A percentile compares a stretch with the other conserved stretches of the same genome.
phyloP scores from a whole-genome alignment of 2,888 invertebrate species.

The Leptopilina myrica region DNA sequence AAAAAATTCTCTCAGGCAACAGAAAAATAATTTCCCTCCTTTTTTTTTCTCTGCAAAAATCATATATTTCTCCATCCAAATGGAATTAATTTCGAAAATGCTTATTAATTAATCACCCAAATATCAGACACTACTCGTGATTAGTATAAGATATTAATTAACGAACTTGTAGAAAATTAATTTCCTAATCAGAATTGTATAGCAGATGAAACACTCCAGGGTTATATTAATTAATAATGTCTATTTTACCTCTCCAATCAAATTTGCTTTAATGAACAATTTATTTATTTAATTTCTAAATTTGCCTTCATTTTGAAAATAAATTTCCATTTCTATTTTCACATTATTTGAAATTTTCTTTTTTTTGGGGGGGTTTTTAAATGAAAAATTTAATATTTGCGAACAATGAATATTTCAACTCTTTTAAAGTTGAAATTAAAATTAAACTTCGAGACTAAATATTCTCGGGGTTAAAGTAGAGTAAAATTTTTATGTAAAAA shows the following conservation, averaged over 20 bases:
- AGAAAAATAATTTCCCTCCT: too few species aligned
- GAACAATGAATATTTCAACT: too few species aligned
- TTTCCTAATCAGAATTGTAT: constrained; percentile 20
- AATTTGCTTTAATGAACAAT: not conserved
- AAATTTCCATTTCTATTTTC: too few species aligned
- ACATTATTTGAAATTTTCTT: too few species aligned
- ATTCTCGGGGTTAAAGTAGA: not conserved
- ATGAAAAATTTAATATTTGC: too few species aligned
- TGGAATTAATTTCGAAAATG: constrained; percentile 18
- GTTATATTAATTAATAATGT: not conserved
- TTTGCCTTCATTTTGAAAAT: not conserved
- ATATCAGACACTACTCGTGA: constrained; percentile 2
- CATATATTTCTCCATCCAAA: not conserved
- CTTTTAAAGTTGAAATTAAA: too few species aligned
- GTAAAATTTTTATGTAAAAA: not conserved
- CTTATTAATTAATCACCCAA: not conserved
- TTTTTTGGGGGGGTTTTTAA: too few species aligned
- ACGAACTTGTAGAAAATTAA: constrained; percentile 29
- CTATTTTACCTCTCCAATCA: not conserved
- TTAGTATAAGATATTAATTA: constrained; percentile 36
- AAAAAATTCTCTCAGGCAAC: too few species aligned
- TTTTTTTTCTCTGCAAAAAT: too few species aligned
- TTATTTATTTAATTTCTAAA: not conserved
- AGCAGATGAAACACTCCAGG: not conserved
- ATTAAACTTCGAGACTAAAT: too few species aligned